A percentile compares a stretch with the other conserved stretches of the same genome.
phyloP scores from a whole-genome alignment of 2,113 vertebrate species.

The Thamnophis sirtalis region DNA sequence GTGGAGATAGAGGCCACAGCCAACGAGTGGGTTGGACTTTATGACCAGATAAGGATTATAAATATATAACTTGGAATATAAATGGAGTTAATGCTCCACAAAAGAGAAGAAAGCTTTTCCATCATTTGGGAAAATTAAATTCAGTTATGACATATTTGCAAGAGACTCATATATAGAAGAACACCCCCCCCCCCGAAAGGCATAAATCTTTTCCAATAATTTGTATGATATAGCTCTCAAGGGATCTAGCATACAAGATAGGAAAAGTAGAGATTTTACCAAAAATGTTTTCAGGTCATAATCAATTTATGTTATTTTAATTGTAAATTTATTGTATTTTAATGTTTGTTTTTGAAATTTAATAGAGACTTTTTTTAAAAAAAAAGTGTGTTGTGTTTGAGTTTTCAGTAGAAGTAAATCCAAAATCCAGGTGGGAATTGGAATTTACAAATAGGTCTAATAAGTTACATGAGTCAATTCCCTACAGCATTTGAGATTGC shows the following conservation, averaged over 20 bases:
- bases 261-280: background rate
- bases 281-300: background rate
- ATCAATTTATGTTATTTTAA: background rate
- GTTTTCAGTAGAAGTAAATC: background rate
- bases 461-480: background rate
- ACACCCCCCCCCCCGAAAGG: background rate
- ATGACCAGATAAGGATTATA: no score
- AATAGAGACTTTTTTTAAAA: background rate
- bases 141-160: no score
- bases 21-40: no score
- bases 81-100: no score
- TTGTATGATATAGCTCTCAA: background rate
- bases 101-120: no score
- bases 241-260: background rate
- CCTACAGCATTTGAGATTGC: background rate
- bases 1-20: no score
- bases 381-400: background rate
- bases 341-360: background rate
- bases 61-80: no score
- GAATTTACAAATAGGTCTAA: background rate
- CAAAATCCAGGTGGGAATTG: background rate
- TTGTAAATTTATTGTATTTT: no score
- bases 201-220: background rate
- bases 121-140: no score
- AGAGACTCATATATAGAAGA: no score